A percentile compares a stretch with the other conserved stretches of the same genome.
Evolutionary conservation across 2,113 vertebrate species (phyloP).

Genomic region (Myotis lucifugus): DNA sequence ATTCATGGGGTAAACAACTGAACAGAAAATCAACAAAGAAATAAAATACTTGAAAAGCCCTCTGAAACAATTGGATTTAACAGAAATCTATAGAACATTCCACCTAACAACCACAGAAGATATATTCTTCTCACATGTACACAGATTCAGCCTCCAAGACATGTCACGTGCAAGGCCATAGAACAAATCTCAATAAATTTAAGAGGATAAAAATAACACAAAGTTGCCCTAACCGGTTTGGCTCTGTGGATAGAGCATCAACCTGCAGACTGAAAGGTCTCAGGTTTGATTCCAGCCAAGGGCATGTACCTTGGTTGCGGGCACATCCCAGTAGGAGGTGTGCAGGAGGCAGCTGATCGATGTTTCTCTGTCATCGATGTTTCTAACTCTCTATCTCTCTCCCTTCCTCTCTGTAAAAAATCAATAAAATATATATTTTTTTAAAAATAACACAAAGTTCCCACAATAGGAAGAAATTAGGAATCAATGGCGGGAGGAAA

Average conservation of each 20-base stretch:
- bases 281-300: too few species aligned
- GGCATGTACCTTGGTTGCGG: too few species aligned
- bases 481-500: background rate
- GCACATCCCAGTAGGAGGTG: too few species aligned
- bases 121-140: background rate
- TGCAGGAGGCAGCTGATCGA: too few species aligned
- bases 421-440: too few species aligned
- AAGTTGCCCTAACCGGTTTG: too few species aligned
- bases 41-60: background rate
- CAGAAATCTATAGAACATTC: background rate
- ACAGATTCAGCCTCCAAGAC: background rate
- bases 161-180: background rate
- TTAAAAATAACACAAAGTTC: background rate
- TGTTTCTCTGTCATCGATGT: too few species aligned
- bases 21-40: background rate
- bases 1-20: background rate
- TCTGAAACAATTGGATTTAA: background rate
- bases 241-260: too few species aligned
- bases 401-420: too few species aligned
- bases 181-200: background rate
- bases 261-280: too few species aligned
- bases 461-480: background rate
- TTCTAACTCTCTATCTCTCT: too few species aligned
- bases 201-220: background rate
- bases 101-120: background rate